Base-by-base conservation (phyloP, 2,797 vertebrate species). In the Tenualosa ilisha region DNA sequence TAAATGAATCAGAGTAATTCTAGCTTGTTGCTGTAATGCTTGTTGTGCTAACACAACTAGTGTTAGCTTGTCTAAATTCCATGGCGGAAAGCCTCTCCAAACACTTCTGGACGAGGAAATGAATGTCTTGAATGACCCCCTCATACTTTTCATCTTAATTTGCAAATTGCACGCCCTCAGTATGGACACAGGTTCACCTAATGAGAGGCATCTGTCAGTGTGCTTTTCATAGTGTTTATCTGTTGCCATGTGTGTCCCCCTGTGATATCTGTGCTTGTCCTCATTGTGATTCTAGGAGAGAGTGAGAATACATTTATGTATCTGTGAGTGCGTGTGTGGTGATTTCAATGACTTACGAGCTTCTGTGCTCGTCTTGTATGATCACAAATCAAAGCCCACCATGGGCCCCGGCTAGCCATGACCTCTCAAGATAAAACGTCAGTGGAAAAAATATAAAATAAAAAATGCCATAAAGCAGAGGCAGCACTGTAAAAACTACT, bases 391-490 rank as follows among this genome's bases (percentile, higher is more conserved):
- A 83, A 54, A 53, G 31, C 31, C 50, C 8, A 75, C 37, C 68
- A 75, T 1, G 2, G 37, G 37, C 13, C 15, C 31, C 31, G 6
- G 59, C n/a, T 84, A 43, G 53, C 68, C 84, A 40, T 75, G 75
- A 85, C 65, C 75, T 37, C 5, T 49, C 46, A 82, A 65, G 84
- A 86, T 51, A 84, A 72, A 56, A 79, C 84, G 84, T 84, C 72
- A 82, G 75, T 86, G 51, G 20, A 85, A 87, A 75, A 75, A 43
- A 84, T 49, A 49, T 49, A 49, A 49, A 46, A 46, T 46, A 46
- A 46, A 46, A 49, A 5, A 8, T 3, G 31, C 61, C 40, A 82
- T 65, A 49, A 83, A 88, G 81, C 12, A 43, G 59, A 51, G 46
- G 46, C 4, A 72, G 61, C 79, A 63, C n/a, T 83, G 83, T 40